Evolutionary conservation across 1,140 invertebrate species (phyloP).

Genomic region (Thaumetopoea pityocampa): DNA sequence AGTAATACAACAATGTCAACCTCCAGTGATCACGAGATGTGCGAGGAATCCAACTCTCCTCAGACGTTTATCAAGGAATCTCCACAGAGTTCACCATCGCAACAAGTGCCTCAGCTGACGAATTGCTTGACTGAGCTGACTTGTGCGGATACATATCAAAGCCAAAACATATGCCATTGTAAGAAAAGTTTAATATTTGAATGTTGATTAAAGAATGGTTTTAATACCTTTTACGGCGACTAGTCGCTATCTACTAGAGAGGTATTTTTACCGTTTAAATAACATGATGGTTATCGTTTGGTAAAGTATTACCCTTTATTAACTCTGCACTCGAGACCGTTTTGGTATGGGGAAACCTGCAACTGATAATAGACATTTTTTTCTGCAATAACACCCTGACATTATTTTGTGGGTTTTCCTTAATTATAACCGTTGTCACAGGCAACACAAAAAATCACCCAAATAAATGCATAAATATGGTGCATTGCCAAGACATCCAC

Average conservation of each 20-base stretch:
- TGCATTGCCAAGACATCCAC: no score
- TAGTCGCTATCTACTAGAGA: no score
- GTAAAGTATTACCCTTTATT: conserved; percentile 7
- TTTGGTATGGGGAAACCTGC: conserved; percentile 1
- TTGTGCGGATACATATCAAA: conserved; percentile 27
- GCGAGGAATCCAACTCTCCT: conserved; percentile 46
- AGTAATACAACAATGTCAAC: no score
- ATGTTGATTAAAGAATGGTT: neutral
- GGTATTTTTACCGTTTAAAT: no score
- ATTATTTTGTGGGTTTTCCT: no score
- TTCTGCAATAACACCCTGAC: neutral
- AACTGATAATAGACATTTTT: conserved; percentile 6
- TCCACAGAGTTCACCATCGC: conserved; percentile 51
- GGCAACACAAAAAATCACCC: no score
- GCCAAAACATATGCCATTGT: neutral
- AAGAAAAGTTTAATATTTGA: no score
- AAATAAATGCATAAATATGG: no score
- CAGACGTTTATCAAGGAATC: conserved; percentile 36
- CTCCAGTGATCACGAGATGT: conserved; percentile 42
- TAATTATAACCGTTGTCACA: no score
- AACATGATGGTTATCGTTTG: no score
- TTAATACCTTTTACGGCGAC: conserved; percentile 4
- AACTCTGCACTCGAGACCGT: neutral
- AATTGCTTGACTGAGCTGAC: conserved; percentile 40
- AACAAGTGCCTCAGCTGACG: conserved; percentile 50